A percentile compares a stretch with the other conserved stretches of the same genome.
These are phyloP conservation scores for Addax nasomaculatus DNA, from an alignment of 2,113 vertebrate genomes.

Conservation along the genomic window DNA sequence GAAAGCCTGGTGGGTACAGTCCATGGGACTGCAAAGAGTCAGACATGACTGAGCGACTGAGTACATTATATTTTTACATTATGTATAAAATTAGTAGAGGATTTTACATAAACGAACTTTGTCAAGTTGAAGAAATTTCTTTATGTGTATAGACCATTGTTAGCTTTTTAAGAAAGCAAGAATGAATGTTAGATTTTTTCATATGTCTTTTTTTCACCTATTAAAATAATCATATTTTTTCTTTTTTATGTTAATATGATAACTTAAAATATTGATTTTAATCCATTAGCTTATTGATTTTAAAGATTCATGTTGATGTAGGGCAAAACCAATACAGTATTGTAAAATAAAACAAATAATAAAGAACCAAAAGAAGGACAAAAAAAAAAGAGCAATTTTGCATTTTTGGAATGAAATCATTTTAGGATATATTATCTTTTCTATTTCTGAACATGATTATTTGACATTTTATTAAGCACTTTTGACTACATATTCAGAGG, in stretches of 20 bases:
- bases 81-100: neutral
- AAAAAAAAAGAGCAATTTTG: too few relatives aligned
- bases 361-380: too few relatives aligned
- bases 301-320: neutral
- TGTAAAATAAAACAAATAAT: too few relatives aligned
- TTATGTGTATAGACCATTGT: neutral
- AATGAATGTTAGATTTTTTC: neutral
- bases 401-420: neutral
- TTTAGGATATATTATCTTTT: neutral
- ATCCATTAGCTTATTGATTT: neutral
- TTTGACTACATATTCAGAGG: neutral
- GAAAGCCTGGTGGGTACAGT: neutral
- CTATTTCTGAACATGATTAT: neutral
- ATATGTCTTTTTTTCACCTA: neutral
- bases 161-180: neutral
- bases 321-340: too few relatives aligned
- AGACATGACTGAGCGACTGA: neutral
- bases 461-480: neutral
- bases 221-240: neutral
- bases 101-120: neutral
- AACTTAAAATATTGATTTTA: neutral
- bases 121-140: neutral
- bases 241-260: neutral
- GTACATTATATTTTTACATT: neutral
- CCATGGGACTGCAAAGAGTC: neutral